A percentile compares a stretch with the other conserved stretches of the same genome.
Conservation (phyloP, 2,797 vertebrate genomes). For the Leuciscus waleckii region DNA sequence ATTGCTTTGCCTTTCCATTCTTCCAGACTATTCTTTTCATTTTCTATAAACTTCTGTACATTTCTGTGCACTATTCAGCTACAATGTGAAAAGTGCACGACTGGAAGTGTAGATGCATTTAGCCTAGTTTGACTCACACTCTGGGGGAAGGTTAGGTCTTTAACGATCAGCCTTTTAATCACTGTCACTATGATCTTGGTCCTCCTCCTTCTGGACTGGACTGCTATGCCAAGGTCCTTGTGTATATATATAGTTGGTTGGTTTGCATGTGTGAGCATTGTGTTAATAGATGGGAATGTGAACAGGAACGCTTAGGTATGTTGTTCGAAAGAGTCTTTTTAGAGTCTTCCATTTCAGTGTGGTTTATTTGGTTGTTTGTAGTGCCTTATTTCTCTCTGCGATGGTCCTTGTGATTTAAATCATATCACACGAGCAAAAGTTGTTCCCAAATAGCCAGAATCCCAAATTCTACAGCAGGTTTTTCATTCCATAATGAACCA, state of each 20-base stretch:
- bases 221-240: background rate
- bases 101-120: slow-evolving; percentile 40
- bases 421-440: background rate
- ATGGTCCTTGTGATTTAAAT: background rate
- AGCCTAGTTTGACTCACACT: slow-evolving; percentile 52
- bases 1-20: background rate
- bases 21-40: background rate
- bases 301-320: background rate
- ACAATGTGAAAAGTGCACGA: background rate
- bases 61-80: background rate
- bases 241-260: slow-evolving; percentile 4
- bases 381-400: background rate
- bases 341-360: background rate
- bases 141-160: slow-evolving; percentile 52
- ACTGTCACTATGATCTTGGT: slow-evolving; percentile 43
- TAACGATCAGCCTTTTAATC: slow-evolving; percentile 59
- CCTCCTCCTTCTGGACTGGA: slow-evolving; percentile 33
- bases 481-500: background rate
- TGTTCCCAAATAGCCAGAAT: background rate
- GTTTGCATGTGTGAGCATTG: slow-evolving; percentile 23
- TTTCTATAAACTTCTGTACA: background rate
- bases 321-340: background rate
- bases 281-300: background rate
- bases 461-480: background rate
- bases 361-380: background rate